Evolutionary conservation across 2,113 vertebrate genomes (phyloP), one percentile per base, ranked within the genome.

Genomic region (Paracanthobrama guichenoti): DNA sequence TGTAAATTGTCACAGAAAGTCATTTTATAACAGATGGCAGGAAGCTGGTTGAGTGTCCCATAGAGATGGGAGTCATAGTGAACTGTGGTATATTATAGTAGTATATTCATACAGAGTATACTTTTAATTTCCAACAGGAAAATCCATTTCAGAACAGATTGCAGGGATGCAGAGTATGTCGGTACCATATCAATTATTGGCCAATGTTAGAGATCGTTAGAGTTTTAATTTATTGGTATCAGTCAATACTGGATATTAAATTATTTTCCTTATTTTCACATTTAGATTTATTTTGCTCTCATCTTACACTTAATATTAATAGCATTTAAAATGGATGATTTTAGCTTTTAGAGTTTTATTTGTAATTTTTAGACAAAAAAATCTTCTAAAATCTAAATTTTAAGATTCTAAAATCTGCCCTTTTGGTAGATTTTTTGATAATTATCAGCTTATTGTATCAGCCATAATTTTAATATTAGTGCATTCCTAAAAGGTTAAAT

Each of bases 1-100:
- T 26, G 71, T 46, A 73, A 73, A 73, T 46, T 28, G 57, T 46
- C n/a, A 64, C 24, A 26, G n/a, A 57, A 78, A 73, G 12, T 59
- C 20, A 59, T 39, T n/a, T 59, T 44, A 35, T 39, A 76, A 39
- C 20, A 24, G 22, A 42, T 64, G n/a, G n/a, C 77, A 46, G 77
- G 77, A 64, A 79, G n/a, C 39, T 28, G 28, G 26, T n/a, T 35
- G 74, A 76, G 26, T 35, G 18, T 76, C 48, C 14, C 44, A 26
- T 69, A 69, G 66, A 69, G 18, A 69, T n/a, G 11, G 35, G 35
- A 42, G 18, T 71, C 39, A 42, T 42, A 42, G 67, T 69, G 66
- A 69, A 42, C 31, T 42, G 9, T 42, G 35, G 35, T 69, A 22
- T 22, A 22, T 67, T 39, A 20, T 39, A 9, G 28, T n/a, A n/a